Evolutionary conservation across 2,888 invertebrate genomes (phyloP).

Genomic region (Pimpla rufipes): DNA sequence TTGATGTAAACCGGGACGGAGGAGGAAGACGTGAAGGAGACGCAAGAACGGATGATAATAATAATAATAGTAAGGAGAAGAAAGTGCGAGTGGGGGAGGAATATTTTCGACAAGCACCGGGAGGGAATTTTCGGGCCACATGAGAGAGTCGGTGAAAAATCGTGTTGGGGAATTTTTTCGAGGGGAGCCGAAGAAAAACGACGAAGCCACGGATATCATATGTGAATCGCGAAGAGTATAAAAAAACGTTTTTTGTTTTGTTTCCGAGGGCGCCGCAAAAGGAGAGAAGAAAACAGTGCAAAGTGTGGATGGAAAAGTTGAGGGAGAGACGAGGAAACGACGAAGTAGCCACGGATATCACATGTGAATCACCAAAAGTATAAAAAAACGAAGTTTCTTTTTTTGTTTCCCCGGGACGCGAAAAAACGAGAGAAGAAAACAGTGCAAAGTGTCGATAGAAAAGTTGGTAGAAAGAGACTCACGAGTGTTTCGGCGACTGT

Average conservation of each 20-base stretch:
- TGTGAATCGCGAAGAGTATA: neutral
- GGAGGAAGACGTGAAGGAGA: neutral
- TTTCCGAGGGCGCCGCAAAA: neutral
- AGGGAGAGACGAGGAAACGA: no score
- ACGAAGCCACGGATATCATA: neutral
- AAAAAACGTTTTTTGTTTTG: neutral
- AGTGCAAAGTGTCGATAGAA: neutral
- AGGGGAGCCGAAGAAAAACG: neutral
- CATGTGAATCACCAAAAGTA: no score
- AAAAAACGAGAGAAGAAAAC: no score
- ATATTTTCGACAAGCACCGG: neutral
- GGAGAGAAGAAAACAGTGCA: no score
- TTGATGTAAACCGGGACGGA: neutral
- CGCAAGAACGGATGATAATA: slow-evolving; percentile 11
- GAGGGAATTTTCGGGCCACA: neutral
- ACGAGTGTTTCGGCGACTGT: neutral
- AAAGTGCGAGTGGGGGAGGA: neutral
- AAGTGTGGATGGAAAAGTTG: neutral
- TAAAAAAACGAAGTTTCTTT: neutral
- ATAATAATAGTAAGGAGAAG: neutral
- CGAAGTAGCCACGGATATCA: no score
- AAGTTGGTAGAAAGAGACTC: neutral
- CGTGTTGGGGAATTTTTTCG: no score
- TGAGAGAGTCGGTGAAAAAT: neutral
- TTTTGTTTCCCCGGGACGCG: neutral